phyloP scores from a whole-genome alignment of 2,888 invertebrate species.

The Lepidocyrtoides sp. region DNA sequence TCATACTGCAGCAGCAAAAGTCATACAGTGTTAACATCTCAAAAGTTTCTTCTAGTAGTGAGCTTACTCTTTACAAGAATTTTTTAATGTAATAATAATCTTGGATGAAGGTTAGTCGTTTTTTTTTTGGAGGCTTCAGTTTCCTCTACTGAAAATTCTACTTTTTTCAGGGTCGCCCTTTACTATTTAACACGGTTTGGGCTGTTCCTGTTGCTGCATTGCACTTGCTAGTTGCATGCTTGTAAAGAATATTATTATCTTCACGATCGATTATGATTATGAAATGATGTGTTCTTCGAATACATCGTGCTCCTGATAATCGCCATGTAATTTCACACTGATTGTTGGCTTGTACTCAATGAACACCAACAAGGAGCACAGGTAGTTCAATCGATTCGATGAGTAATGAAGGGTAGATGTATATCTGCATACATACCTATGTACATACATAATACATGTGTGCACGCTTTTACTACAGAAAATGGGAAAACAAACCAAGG shows the following conservation, averaged over 20 bases:
- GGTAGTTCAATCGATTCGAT: too few species aligned
- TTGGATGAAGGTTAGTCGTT: constrained; percentile 30
- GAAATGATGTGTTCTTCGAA: constrained; percentile 10
- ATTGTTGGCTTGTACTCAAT: constrained; percentile 43
- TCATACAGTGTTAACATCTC: background rate
- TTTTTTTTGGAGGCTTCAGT: constrained; percentile 30
- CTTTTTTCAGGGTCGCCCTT: constrained; percentile 21
- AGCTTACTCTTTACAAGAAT: background rate
- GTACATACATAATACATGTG: too few species aligned
- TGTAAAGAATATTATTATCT: too few species aligned
- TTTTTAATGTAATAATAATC: constrained; percentile 20
- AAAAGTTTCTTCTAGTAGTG: background rate
- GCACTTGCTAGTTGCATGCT: background rate
- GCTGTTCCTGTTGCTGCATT: background rate
- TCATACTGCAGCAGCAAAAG: background rate
- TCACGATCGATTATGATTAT: background rate
- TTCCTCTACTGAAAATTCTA: background rate
- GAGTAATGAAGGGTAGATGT: too few species aligned
- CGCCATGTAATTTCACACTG: constrained; percentile 46
- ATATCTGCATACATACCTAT: too few species aligned
- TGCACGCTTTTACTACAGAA: too few species aligned
- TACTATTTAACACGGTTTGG: constrained; percentile 55
- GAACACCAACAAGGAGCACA: background rate
- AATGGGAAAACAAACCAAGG: too few species aligned
- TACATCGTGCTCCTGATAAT: constrained; percentile 53